Conservation (phyloP, 2,113 vertebrate genomes). For the Petromus typicus region DNA sequence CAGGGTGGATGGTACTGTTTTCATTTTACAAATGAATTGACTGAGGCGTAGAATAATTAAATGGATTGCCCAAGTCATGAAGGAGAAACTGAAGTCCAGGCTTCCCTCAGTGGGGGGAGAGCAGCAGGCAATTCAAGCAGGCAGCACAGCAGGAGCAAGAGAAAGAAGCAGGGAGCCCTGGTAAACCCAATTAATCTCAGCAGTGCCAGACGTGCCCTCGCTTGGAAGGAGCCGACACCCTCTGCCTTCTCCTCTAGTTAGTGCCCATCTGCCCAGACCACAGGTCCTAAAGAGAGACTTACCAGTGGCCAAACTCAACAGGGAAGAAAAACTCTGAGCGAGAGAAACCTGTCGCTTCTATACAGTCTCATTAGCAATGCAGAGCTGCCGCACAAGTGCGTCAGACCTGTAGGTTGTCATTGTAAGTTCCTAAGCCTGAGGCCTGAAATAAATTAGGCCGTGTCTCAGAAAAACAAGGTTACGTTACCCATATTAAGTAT, state of each 20-base stretch:
- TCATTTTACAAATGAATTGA: conserved; percentile 44
- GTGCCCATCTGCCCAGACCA: not conserved
- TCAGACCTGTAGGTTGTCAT: conserved; percentile 60
- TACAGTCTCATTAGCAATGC: conserved; percentile 57
- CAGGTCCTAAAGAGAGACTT: conserved; percentile 16
- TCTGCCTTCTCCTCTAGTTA: conserved; percentile 40
- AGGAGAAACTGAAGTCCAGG: not conserved
- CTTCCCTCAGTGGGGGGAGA: not conserved
- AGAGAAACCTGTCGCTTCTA: not conserved
- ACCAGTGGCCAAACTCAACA: conserved; percentile 16
- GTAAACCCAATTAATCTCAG: not conserved
- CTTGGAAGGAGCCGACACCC: not conserved
- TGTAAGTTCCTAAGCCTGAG: conserved; percentile 62
- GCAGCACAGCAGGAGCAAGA: conserved; percentile 32
- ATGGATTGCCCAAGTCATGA: not conserved
- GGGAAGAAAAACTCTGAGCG: not conserved
- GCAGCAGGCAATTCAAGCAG: conserved; percentile 34
- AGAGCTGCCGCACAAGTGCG: not conserved
- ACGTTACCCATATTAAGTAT: conserved; percentile 57
- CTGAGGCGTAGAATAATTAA: not conserved
- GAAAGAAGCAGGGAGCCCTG: conserved; percentile 12
- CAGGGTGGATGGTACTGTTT: conserved; percentile 32
- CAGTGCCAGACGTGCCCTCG: not conserved
- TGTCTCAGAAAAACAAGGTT: conserved; percentile 71
- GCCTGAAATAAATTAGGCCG: conserved; percentile 76